Conservation (phyloP, 2,888 invertebrate species). For the Eledone cirrhosa region DNA sequence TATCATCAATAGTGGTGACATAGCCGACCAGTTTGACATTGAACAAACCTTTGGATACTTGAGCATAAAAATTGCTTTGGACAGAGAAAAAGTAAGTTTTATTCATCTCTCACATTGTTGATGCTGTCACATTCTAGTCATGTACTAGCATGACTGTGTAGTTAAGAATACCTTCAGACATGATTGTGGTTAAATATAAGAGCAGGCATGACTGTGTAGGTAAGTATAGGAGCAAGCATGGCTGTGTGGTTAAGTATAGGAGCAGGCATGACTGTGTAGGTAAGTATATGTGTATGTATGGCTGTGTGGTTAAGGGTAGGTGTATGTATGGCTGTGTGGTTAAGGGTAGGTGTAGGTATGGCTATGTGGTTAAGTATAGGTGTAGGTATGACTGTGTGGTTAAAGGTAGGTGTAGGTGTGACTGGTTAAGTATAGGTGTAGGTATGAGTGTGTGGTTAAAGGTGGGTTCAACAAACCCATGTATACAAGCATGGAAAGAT, state of each 20-base stretch:
- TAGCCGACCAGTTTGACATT: slow-evolving; percentile 52
- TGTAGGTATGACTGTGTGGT: not conserved
- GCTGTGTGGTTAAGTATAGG: not conserved
- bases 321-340: not conserved
- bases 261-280: not conserved
- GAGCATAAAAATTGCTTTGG: slow-evolving; percentile 77
- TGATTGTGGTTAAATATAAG: not conserved
- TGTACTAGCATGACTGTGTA: not conserved
- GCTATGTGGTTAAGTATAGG: not conserved
- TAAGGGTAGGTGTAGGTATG: not conserved
- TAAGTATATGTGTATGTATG: not conserved
- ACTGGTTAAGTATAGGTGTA: slow-evolving; percentile 7
- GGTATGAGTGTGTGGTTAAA: not conserved
- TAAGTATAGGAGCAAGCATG: not conserved
- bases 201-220: not conserved
- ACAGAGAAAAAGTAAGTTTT: slow-evolving; percentile 81
- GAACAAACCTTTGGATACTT: slow-evolving; percentile 69
- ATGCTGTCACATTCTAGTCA: not conserved
- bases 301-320: not conserved
- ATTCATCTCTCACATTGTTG: not conserved
- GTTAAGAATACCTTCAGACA: not conserved
- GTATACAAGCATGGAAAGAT: too few species aligned
- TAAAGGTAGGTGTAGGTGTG: not conserved
- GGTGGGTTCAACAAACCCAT: too few species aligned
- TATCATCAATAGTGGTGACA: slow-evolving; percentile 56